Base-by-base conservation (phyloP, 2,797 vertebrate species). In the Channallabes apus region DNA sequence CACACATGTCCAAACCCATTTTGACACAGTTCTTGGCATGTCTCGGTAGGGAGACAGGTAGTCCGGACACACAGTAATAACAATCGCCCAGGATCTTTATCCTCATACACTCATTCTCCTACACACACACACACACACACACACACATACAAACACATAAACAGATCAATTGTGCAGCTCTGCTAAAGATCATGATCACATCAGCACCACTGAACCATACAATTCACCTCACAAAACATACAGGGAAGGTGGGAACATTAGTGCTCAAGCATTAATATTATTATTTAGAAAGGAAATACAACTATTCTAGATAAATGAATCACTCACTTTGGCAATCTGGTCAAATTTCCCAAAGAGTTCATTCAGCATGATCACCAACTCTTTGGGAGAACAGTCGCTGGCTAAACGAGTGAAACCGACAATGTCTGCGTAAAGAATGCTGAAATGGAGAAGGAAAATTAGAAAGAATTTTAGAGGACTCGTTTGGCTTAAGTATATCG, bases 31-130 rank as follows among this genome's bases (percentile, higher is more conserved):
- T 99, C 92, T 96, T 97, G 89, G 98, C 98, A 0, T 99, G 98
- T 68, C 94, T 97, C 0, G 98, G 98, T 91, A 99, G 92, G 3
- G 98, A 99, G 51, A 99, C 98, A 0, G 98, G 98, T 51, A 99
- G 92, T 73, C 98, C 98, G 0, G 98, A 99, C 87, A 99, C 98
- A 24, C 98, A 99, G 92, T 99, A 99, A 94, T 99, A 99, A 90
- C 98, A 99, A 84, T 99, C 98, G 0, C 98, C 98, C 69, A 99
- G 93, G 92, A 99, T 99, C 95, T 99, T 99, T 92, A 99, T 99
- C 92, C 98, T 94, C 98, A 99, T 99, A 90, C 98, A 99, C 91
- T 99, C 98, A 0, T 99, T 99, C 93, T 99, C 98, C 98, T 99
- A 83, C 6, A 65, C 58, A 87, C 71, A 35, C 9, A 78, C 2